Base-by-base conservation (phyloP, 2,113 vertebrate species). In the Peucedramus taeniatus region DNA sequence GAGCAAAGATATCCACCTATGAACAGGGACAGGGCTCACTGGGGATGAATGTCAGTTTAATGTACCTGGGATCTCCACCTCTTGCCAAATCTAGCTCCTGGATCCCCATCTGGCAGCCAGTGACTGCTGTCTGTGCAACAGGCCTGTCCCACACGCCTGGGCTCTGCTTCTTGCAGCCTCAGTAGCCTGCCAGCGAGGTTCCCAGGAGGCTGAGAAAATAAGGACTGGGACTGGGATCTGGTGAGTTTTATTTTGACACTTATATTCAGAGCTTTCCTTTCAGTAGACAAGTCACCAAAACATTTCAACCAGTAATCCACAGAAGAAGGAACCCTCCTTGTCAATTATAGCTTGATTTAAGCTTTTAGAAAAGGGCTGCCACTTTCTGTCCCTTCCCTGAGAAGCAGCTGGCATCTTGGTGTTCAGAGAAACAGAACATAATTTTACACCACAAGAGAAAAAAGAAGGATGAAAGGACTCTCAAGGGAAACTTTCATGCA, bases 1-100 rank as follows among this genome's bases (percentile, higher is more conserved):
- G 26, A 63, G n/a, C 1, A 3, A 74, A 72, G 60, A 53, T 27
- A 65, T 5, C 30, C n/a, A 44, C 33, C 59, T 75, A 10, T 40
- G 28, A 88, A 31, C 11, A 63, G 23, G 23, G 12, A 42, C 9
- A 47, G 28, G 31, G 12, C 19, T 79, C 35, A 42, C 9, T 9
- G 0, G 0, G 14, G 13, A 59, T 30, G 24, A 19, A 42, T 1
- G 2, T 12, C 65, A 45, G 18, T 76, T 51, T 59, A 51, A 76
- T 3, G 4, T 5, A 12, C 49, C 21, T 69, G 45, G 40, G 27
- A 77, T 24, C 42, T 83, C 18, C 35, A 30, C 6, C 20, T 65
- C 54, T 70, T 90, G 50, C 40, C 27, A 65, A 60, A 64, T 68
- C 35, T 28, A 27, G 12, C 14, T 91, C 14, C 42, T 72, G 68